These are phyloP conservation scores for Pseudoips prasinana DNA, from an alignment of 2,888 invertebrate genomes.

Conservation along the genomic window DNA sequence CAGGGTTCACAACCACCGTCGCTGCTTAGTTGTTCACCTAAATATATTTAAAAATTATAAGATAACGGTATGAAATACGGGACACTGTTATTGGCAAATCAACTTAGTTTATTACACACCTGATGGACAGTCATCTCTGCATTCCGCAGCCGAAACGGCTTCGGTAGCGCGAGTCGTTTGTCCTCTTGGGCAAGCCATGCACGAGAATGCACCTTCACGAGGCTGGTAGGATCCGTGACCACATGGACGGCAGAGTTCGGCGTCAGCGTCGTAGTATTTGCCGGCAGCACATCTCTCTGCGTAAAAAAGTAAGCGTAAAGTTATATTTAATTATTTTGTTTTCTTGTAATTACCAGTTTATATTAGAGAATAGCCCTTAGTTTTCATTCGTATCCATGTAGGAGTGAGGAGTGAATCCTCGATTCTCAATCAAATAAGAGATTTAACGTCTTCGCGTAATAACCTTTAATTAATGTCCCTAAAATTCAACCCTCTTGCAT, in stretches of 20 bases:
- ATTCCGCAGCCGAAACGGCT: conserved; percentile 93
- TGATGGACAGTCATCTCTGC: conserved; percentile 93
- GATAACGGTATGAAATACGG: too few relatives aligned
- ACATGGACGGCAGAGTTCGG: conserved; percentile 94
- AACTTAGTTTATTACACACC: too few relatives aligned
- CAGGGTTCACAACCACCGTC: conserved; percentile 97
- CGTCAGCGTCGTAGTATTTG: conserved; percentile 94
- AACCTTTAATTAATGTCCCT: too few relatives aligned
- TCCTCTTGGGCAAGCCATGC: conserved; percentile 93
- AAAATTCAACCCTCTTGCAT: too few relatives aligned
- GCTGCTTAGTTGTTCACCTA: conserved; percentile 90
- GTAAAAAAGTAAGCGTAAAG: conserved; percentile 16
- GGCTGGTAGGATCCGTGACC: conserved; percentile 97
- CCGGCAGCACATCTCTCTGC: conserved; percentile 95
- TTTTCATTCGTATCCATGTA: too few relatives aligned
- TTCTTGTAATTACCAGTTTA: too few relatives aligned
- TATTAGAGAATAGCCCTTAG: too few relatives aligned
- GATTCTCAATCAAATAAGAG: too few relatives aligned
- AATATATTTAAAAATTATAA: background rate
- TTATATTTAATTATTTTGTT: background rate
- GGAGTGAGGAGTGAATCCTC: too few relatives aligned
- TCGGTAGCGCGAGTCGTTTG: conserved; percentile 96
- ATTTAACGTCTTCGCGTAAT: too few relatives aligned
- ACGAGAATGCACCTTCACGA: conserved; percentile 94
- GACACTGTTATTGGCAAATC: too few relatives aligned